These are phyloP conservation scores for Melanotaenia duboulayi DNA, from an alignment of 2,113 vertebrate species.

Conservation along the genomic window DNA sequence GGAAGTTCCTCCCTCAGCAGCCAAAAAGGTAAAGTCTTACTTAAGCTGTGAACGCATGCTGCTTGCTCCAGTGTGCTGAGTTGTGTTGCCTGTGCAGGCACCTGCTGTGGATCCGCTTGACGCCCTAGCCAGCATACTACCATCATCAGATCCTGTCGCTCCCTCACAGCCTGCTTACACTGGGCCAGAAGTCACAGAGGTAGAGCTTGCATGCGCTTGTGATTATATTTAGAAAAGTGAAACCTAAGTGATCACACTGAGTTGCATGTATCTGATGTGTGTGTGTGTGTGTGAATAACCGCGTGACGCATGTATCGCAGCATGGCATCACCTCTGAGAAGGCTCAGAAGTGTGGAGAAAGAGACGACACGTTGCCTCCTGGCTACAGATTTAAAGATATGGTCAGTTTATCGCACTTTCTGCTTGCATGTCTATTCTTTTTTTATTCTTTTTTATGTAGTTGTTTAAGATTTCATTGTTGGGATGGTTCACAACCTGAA, in stretches of 20 bases:
- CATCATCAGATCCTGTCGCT: slow-evolving; percentile 47
- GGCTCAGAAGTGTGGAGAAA: slow-evolving; percentile 68
- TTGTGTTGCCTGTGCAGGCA: slow-evolving; percentile 69
- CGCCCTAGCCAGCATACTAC: slow-evolving; percentile 73
- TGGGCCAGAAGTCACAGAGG: slow-evolving; percentile 80
- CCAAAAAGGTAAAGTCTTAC: slow-evolving; percentile 65
- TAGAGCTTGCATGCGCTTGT: slow-evolving; percentile 29
- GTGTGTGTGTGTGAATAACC: slow-evolving; percentile 34
- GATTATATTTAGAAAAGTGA: background rate
- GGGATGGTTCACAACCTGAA: too few relatives aligned
- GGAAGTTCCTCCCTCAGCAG: slow-evolving; percentile 59
- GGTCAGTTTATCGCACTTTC: slow-evolving; percentile 72
- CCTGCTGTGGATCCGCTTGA: slow-evolving; percentile 73
- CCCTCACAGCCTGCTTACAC: slow-evolving; percentile 63
- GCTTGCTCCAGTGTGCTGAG: slow-evolving; percentile 48
- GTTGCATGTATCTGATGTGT: slow-evolving; percentile 44
- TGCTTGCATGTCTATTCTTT: slow-evolving; percentile 8
- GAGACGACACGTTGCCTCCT: slow-evolving; percentile 77
- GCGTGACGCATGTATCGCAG: slow-evolving; percentile 71
- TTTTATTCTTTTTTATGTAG: background rate
- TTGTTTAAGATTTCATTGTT: background rate
- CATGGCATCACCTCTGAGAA: slow-evolving; percentile 33
- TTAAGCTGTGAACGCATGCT: slow-evolving; percentile 39
- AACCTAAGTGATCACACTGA: background rate
- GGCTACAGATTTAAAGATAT: slow-evolving; percentile 74